Conservation (phyloP, 2,888 invertebrate genomes). For the Arctia plantaginis region DNA sequence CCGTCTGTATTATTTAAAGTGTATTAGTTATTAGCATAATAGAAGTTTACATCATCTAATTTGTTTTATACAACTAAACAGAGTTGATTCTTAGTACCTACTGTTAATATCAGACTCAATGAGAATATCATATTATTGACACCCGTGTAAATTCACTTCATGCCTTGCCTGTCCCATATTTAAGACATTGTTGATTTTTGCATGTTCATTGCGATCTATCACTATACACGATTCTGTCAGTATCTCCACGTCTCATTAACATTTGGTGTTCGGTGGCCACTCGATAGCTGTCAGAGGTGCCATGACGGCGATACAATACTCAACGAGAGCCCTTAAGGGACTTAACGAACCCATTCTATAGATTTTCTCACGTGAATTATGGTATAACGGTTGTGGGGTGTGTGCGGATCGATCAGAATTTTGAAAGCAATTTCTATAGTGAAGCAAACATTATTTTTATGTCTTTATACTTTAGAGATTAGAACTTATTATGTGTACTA, state of each 20-base stretch:
- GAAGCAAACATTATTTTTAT: conserved; percentile 16
- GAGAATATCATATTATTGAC: not conserved
- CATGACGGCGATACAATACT: conserved; percentile 76
- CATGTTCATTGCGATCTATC: conserved; percentile 53
- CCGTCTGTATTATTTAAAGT: too few species aligned
- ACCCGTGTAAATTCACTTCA: conserved; percentile 12
- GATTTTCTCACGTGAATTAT: conserved; percentile 82
- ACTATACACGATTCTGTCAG: conserved; percentile 47
- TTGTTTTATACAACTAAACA: too few species aligned
- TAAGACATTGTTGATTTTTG: conserved; percentile 46
- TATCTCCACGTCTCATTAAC: conserved; percentile 56
- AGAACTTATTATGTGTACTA: not conserved
- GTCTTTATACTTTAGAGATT: not conserved
- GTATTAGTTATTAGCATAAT: too few species aligned
- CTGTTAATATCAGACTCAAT: not conserved
- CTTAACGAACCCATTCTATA: conserved; percentile 85
- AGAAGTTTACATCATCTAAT: too few species aligned
- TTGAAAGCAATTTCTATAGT: conserved; percentile 21
- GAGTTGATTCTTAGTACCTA: too few species aligned
- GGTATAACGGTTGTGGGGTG: conserved; percentile 48
- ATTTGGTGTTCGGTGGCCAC: conserved; percentile 65
- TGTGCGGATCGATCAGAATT: conserved; percentile 40
- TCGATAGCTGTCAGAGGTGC: conserved; percentile 67
- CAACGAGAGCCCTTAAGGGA: conserved; percentile 74
- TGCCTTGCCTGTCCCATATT: conserved; percentile 39